Percentiles rank a stretch among this genome's conserved stretches.
Evolutionary conservation across 2,113 vertebrate genomes (phyloP).

Genomic region (Hyla sarda): DNA sequence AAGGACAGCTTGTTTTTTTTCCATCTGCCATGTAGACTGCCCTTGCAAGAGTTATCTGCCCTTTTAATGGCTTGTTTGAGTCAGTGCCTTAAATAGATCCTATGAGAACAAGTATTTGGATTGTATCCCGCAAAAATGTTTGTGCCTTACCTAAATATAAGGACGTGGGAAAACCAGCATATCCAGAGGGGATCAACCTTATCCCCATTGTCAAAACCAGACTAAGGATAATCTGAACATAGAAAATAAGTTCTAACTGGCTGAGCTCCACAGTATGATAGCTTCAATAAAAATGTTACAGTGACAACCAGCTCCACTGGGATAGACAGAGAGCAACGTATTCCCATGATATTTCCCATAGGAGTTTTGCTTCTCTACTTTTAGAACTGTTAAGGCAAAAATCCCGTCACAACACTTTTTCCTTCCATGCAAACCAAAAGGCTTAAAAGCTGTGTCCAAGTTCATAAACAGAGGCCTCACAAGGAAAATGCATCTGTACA

Average conservation of each 20-base stretch:
- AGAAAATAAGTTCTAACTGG: conserved; percentile 60
- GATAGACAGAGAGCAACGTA: conserved; percentile 62
- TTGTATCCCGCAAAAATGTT: conserved; percentile 68
- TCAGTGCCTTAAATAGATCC: conserved; percentile 61
- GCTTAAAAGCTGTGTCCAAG: conserved; percentile 11
- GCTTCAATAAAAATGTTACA: conserved; percentile 36
- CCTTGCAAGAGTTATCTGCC: conserved; percentile 50
- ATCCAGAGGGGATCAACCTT: conserved; percentile 63
- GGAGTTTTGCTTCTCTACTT: conserved; percentile 65
- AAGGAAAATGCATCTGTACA: conserved; percentile 85
- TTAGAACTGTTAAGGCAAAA: conserved; percentile 63
- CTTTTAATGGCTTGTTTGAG: conserved; percentile 39
- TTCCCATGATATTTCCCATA: conserved; percentile 71
- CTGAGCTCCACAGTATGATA: conserved; percentile 50
- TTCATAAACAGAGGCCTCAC: neutral
- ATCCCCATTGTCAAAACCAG: conserved; percentile 58
- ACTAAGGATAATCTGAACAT: conserved; percentile 59
- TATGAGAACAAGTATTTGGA: conserved; percentile 65
- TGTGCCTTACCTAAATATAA: conserved; percentile 75
- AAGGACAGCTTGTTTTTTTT: conserved; percentile 43
- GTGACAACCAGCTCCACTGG: neutral
- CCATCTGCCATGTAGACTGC: conserved; percentile 41
- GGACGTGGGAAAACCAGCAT: conserved; percentile 70
- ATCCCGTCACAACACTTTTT: conserved; percentile 58
- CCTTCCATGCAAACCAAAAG: neutral